phyloP scores from a whole-genome alignment of 2,797 vertebrate genomes.

The Galagoides demidoff region DNA sequence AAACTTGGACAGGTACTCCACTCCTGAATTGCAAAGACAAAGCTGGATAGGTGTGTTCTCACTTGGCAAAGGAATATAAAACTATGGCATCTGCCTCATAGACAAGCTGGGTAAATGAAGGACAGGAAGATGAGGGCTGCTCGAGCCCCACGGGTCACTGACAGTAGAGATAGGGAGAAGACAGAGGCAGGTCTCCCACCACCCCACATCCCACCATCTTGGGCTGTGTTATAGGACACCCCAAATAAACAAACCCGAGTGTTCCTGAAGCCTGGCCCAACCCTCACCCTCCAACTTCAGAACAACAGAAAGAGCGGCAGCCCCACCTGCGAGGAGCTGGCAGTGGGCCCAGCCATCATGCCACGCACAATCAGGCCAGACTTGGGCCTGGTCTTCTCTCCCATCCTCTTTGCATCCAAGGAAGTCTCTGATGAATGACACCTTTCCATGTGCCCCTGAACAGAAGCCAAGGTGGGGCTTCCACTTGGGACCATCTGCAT shows the following conservation, averaged over 20 bases:
- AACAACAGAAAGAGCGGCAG: neutral
- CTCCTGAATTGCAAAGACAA: neutral
- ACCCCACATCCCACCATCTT: neutral
- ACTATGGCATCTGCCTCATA: neutral
- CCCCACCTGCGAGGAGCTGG: constrained; percentile 90
- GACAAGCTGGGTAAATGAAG: neutral
- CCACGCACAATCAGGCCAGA: constrained; percentile 89
- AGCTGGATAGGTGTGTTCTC: neutral
- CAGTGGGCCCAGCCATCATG: constrained; percentile 91
- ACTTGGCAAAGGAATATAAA: neutral
- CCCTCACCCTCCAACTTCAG: neutral
- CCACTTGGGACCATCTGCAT: neutral
- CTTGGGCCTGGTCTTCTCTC: constrained; percentile 87
- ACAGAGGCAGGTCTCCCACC: neutral
- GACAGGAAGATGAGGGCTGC: neutral
- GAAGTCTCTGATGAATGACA: neutral
- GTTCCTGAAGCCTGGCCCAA: rapidly evolving
- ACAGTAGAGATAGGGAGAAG: neutral
- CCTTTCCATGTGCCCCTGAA: constrained; percentile 81
- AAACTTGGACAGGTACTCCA: neutral
- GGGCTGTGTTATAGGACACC: neutral
- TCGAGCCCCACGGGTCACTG: too few species aligned
- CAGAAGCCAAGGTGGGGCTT: neutral
- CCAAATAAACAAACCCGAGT: neutral
- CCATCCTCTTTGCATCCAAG: constrained; percentile 77